These are phyloP conservation scores for Orientallactaga bullata DNA, from an alignment of 2,113 vertebrate species.

Conservation along the genomic window DNA sequence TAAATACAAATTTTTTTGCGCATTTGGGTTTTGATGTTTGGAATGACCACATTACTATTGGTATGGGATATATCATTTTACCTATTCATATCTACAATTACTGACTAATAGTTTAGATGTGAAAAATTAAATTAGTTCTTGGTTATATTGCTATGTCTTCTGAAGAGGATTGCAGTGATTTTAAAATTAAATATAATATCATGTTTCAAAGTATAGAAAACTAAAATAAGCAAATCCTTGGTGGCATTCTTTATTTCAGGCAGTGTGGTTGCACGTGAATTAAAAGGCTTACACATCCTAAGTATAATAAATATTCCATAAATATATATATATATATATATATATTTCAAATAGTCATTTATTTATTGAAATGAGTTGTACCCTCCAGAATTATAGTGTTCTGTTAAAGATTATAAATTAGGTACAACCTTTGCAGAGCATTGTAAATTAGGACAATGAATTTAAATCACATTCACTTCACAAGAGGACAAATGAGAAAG, in stretches of 20 bases:
- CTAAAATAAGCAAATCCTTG: conserved; percentile 12
- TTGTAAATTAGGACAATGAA: background rate
- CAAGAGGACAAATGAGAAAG: background rate
- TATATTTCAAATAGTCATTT: conserved; percentile 2
- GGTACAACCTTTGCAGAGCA: background rate
- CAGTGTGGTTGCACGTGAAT: background rate
- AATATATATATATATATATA: background rate
- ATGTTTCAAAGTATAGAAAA: background rate
- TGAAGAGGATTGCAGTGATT: background rate
- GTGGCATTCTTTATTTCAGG: background rate
- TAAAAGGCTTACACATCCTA: background rate
- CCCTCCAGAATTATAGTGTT: background rate
- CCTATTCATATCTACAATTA: background rate
- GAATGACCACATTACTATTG: background rate
- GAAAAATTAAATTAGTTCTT: conserved; percentile 21
- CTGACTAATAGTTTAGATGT: background rate
- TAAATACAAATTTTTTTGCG: conserved; percentile 10
- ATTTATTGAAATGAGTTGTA: conserved; percentile 43
- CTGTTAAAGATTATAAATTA: conserved; percentile 21
- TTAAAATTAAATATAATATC: background rate
- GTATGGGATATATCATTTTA: background rate
- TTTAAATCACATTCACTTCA: background rate
- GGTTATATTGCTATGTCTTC: background rate
- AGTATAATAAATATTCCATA: background rate
- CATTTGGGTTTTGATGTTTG: conserved; percentile 34